Percentiles rank a stretch among this genome's conserved stretches.
These are phyloP conservation scores for Calonectris borealis DNA, from an alignment of 2,113 vertebrate species.

Conservation along the genomic window DNA sequence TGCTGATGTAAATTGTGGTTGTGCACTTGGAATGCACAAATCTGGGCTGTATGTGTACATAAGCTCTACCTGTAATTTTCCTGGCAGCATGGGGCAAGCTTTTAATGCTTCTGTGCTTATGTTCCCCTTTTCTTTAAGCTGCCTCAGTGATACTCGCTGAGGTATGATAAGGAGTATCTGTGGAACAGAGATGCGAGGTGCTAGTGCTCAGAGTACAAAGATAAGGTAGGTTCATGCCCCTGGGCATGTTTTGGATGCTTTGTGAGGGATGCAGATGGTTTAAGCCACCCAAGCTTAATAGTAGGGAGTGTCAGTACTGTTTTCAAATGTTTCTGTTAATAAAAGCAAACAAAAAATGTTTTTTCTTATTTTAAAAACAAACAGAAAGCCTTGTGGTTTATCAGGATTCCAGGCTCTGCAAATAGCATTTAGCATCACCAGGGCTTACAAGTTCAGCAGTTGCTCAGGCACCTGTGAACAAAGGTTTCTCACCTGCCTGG, in stretches of 20 bases:
- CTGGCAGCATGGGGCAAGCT: neutral
- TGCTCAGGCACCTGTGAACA: neutral
- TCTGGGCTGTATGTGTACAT: accelerated
- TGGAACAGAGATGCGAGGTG: neutral
- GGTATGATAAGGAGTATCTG: neutral
- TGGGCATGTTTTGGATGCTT: neutral
- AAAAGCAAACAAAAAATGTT: neutral
- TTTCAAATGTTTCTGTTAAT: neutral
- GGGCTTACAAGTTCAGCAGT: neutral
- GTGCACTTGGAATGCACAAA: accelerated
- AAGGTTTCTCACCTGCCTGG: neutral
- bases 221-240: neutral
- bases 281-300: neutral
- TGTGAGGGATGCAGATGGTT: neutral
- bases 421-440: neutral
- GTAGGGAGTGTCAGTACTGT: neutral
- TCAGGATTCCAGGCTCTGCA: neutral
- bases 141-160: neutral
- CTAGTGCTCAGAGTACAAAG: neutral
- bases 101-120: neutral
- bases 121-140: neutral
- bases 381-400: neutral
- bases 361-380: neutral
- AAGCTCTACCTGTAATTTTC: neutral
- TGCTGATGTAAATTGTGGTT: neutral